These are phyloP conservation scores for Sisor rabdophorus DNA, from an alignment of 2,113 vertebrate species.

Conservation along the genomic window DNA sequence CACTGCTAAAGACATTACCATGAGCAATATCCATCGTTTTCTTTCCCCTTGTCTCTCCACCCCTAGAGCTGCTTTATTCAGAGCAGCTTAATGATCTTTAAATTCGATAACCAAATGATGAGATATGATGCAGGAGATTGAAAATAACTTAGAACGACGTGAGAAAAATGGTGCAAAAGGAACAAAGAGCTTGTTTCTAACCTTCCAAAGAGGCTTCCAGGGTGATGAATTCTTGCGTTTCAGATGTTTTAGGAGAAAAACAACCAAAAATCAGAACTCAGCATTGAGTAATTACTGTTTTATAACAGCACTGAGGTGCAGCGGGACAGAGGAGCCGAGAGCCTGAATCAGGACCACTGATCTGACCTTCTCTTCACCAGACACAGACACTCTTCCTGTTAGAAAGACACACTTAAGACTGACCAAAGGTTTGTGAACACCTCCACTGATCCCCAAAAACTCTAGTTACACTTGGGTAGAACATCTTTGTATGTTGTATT, in stretches of 20 bases:
- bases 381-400: neutral
- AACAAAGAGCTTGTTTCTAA: neutral
- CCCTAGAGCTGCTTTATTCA: slow-evolving; percentile 23
- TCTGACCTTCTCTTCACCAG: slow-evolving; percentile 3
- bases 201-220: neutral
- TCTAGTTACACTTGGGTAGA: no score
- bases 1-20: neutral
- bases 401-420: no score
- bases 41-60: no score
- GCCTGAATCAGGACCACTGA: slow-evolving; percentile 8
- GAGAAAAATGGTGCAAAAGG: neutral
- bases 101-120: slow-evolving; percentile 28
- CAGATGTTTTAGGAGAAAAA: slow-evolving; percentile 6
- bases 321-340: neutral
- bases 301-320: slow-evolving; percentile 10
- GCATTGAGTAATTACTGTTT: slow-evolving; percentile 26
- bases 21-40: neutral
- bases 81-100: slow-evolving; percentile 8
- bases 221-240: neutral
- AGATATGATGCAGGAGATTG: slow-evolving; percentile 15
- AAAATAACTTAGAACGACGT: neutral
- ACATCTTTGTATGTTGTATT: no score
- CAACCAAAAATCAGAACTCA: neutral
- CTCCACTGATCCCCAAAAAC: no score
- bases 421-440: no score